phyloP scores from a whole-genome alignment of 2,888 invertebrate genomes.

The Conomelus anceps region DNA sequence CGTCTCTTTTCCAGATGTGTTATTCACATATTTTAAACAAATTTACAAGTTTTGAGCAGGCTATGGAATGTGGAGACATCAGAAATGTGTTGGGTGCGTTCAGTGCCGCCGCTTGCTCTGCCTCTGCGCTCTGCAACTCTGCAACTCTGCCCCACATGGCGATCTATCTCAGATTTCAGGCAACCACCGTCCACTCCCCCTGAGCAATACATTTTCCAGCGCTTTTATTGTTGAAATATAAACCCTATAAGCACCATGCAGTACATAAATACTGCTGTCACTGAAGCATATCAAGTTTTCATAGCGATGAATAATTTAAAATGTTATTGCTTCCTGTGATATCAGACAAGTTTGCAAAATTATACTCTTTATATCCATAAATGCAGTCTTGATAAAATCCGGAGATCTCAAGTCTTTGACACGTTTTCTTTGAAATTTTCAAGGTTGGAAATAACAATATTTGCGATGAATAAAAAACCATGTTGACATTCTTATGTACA shows the following conservation, averaged over 20 bases:
- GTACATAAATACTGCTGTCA: neutral
- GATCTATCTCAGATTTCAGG: neutral
- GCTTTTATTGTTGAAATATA: slow-evolving; percentile 4
- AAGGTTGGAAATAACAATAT: neutral
- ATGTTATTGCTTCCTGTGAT: neutral
- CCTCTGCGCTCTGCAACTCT: neutral
- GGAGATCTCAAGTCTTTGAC: neutral
- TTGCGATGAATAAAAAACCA: too few relatives aligned
- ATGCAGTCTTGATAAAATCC: neutral
- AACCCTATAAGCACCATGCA: neutral
- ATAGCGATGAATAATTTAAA: neutral
- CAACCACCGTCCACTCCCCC: neutral
- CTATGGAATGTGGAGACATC: neutral
- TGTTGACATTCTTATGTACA: too few relatives aligned
- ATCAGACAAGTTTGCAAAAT: neutral
- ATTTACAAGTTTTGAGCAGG: neutral
- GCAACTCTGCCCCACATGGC: neutral
- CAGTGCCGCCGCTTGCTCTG: too few relatives aligned
- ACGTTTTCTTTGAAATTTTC: neutral
- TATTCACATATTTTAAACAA: slow-evolving; percentile 4
- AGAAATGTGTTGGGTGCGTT: too few relatives aligned
- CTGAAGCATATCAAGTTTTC: neutral
- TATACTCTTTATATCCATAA: neutral
- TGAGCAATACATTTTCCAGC: neutral
- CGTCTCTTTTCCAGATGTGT: neutral